Percentiles rank a stretch among this genome's conserved stretches.
phyloP scores from a whole-genome alignment of 2,797 vertebrate species.

The Rhynchotus rufescens region DNA sequence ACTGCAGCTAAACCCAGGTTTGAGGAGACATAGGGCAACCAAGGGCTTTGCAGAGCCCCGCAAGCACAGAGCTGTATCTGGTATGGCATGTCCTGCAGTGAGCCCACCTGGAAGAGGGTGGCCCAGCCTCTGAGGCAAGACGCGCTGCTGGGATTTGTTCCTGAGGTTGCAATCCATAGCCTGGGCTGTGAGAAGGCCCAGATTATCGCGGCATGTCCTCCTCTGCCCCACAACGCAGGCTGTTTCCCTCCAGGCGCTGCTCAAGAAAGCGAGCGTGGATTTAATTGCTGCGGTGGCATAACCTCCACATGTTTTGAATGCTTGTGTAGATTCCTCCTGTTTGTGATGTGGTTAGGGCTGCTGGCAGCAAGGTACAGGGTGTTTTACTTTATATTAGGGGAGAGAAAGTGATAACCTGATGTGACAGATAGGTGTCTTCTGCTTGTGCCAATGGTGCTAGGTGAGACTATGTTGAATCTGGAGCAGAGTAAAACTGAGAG shows the following conservation, averaged over 20 bases:
- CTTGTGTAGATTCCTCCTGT: conserved; percentile 57
- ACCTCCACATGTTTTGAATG: conserved; percentile 68
- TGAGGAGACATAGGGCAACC: background rate
- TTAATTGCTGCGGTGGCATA: conserved; percentile 48
- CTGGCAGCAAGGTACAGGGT: conserved; percentile 28
- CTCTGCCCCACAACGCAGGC: conserved; percentile 1
- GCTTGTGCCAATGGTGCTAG: background rate
- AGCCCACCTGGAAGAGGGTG: accelerated
- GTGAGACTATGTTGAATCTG: background rate
- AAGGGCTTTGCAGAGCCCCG: accelerated
- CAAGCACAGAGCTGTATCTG: accelerated
- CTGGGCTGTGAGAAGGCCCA: background rate
- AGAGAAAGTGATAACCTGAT: background rate
- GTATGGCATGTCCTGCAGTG: background rate
- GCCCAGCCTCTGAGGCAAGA: background rate
- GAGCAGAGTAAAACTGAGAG: background rate
- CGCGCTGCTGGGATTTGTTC: background rate
- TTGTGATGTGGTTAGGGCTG: conserved; percentile 67
- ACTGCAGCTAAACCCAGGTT: accelerated
- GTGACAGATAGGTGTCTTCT: background rate
- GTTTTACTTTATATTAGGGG: background rate
- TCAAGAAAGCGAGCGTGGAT: conserved; percentile 46
- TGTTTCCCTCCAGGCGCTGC: conserved; percentile 25
- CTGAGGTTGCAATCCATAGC: background rate
- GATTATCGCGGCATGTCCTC: conserved; percentile 29